phyloP scores from a whole-genome alignment of 2,888 invertebrate species.

The Elegia similella region DNA sequence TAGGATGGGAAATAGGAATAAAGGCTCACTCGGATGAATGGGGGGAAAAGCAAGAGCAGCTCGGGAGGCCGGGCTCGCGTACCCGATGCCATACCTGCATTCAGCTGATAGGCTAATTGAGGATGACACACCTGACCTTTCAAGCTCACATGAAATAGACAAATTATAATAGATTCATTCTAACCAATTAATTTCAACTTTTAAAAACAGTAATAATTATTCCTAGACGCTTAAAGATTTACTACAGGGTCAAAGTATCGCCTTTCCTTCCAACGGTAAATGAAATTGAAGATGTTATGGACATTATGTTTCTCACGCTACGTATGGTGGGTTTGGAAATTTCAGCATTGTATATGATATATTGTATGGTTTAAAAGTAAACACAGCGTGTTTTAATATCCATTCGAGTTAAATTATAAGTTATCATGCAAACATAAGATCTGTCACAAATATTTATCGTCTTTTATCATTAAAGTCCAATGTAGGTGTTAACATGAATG shows the following conservation, averaged over 20 bases:
- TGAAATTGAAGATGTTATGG: not conserved
- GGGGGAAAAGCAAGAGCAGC: no score
- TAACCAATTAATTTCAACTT: no score
- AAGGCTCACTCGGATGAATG: no score
- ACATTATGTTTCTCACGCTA: not conserved
- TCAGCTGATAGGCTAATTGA: no score
- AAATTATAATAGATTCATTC: no score
- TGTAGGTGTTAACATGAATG: not conserved
- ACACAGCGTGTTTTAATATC: not conserved
- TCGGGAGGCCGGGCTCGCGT: no score
- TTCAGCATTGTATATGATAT: not conserved
- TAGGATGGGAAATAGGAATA: no score
- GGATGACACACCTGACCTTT: no score
- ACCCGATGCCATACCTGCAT: no score
- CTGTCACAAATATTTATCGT: not conserved
- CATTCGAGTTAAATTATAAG: not conserved
- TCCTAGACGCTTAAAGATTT: not conserved
- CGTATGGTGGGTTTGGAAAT: not conserved
- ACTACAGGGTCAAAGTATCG: not conserved
- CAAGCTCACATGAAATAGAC: no score
- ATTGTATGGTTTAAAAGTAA: not conserved
- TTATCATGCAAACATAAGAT: not conserved
- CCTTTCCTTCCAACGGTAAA: not conserved
- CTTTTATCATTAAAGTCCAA: not conserved
- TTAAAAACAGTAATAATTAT: not conserved